Evolutionary conservation across 1,140 invertebrate genomes (phyloP).

Genomic region (Bombus fervidus): DNA sequence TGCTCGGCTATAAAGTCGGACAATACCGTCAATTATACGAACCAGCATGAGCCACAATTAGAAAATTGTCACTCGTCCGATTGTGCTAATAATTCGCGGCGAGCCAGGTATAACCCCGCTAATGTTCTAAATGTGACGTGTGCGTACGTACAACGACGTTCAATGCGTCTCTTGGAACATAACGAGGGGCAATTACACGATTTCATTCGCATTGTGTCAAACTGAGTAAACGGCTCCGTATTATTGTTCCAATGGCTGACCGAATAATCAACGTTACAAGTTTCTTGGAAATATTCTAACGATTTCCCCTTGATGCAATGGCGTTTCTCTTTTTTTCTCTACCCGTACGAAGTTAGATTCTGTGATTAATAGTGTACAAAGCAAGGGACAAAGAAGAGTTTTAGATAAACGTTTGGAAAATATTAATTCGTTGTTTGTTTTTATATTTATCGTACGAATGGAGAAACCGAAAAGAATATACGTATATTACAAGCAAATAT

Average conservation of each 20-base stretch:
- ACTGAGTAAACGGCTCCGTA: not conserved
- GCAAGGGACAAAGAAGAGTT: not conserved
- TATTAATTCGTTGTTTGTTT: too few species aligned
- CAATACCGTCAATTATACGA: slow-evolving; percentile 30
- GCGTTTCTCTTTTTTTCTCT: not conserved
- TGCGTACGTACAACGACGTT: not conserved
- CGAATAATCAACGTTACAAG: not conserved
- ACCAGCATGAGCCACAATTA: slow-evolving; percentile 50
- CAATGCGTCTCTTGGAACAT: not conserved
- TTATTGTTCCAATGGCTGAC: not conserved
- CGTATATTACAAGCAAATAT: not conserved
- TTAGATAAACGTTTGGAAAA: not conserved
- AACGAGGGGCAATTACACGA: not conserved
- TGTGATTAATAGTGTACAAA: not conserved
- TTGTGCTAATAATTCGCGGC: slow-evolving; percentile 34
- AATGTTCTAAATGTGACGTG: not conserved
- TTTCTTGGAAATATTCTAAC: not conserved
- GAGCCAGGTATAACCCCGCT: not conserved
- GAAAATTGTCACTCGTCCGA: slow-evolving; percentile 58
- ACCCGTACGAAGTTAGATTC: not conserved
- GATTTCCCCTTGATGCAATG: not conserved
- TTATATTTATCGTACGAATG: too few species aligned
- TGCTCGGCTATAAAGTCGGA: not conserved
- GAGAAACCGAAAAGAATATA: too few species aligned
- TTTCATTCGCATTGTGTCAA: not conserved